A percentile compares a stretch with the other conserved stretches of the same genome.
These are phyloP conservation scores for Idris sp. DNA, from an alignment of 1,140 invertebrate species.

Conservation along the genomic window DNA sequence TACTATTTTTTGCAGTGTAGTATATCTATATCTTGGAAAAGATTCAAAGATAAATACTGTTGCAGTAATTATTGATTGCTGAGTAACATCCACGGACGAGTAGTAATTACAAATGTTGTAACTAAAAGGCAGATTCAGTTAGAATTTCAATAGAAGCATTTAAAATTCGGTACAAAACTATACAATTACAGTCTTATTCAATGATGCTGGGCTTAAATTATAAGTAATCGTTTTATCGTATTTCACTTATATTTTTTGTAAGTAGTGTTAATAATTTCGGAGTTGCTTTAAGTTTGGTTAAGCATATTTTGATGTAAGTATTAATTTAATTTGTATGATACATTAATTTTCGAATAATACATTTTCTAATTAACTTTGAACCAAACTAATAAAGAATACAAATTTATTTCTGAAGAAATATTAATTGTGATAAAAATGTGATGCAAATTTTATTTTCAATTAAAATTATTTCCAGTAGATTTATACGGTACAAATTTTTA, in stretches of 20 bases:
- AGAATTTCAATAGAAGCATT: conserved; percentile 24
- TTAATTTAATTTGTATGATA: no score
- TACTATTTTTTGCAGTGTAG: no score
- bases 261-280: background rate
- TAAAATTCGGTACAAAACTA: conserved; percentile 13
- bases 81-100: conserved; percentile 15
- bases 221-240: conserved; percentile 7
- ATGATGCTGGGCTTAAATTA: conserved; percentile 7
- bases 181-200: conserved; percentile 6
- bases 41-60: conserved; percentile 7
- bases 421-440: no score
- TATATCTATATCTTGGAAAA: background rate
- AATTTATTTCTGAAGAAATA: no score
- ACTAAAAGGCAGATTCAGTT: conserved; percentile 13
- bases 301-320: conserved; percentile 3
- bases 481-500: no score
- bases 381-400: no score
- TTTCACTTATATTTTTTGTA: conserved; percentile 1
- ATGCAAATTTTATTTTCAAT: no score
- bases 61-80: conserved; percentile 23
- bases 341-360: no score
- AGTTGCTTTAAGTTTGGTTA: conserved; percentile 2
- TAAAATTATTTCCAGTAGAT: no score
- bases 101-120: conserved; percentile 31
- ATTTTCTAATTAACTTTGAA: no score